Conservation (phyloP, 92 coral and sea anemone genomes). For the Palythoa grandiflora region DNA sequence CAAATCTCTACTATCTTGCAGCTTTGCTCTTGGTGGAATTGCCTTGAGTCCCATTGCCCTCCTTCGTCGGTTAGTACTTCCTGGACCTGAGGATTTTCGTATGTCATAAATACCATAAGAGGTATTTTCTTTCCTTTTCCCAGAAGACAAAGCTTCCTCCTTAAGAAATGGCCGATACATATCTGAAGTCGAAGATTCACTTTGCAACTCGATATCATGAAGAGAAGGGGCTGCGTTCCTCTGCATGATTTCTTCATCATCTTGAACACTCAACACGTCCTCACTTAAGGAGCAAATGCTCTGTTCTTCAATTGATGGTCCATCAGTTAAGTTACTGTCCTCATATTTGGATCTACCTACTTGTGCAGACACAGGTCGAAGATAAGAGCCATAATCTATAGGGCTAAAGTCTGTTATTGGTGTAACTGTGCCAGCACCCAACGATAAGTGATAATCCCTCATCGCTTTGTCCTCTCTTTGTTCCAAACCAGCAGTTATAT, state of each 20-base stretch:
- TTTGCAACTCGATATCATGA: neutral
- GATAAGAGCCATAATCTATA: conserved; percentile 30
- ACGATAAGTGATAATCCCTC: conserved; percentile 61
- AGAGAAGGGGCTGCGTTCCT: neutral
- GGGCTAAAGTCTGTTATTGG: conserved; percentile 54
- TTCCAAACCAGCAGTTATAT: too few relatives aligned
- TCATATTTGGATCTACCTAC: neutral
- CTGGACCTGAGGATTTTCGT: conserved; percentile 94
- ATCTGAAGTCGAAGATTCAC: conserved; percentile 46
- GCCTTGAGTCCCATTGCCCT: conserved; percentile 88
- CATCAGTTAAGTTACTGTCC: neutral
- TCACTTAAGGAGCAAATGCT: conserved; percentile 41
- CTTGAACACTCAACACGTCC: conserved; percentile 5
- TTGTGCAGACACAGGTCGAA: neutral
- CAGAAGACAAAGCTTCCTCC: conserved; percentile 15
- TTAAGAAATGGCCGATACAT: conserved; percentile 39
- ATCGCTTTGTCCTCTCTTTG: conserved; percentile 48
- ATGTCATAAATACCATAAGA: conserved; percentile 91
- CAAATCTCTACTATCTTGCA: conserved; percentile 47
- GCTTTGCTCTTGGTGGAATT: conserved; percentile 58
- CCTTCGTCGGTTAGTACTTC: conserved; percentile 95
- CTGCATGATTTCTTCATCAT: conserved; percentile 10
- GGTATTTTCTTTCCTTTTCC: conserved; percentile 33
- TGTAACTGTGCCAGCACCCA: conserved; percentile 70
- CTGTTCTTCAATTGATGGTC: conserved; percentile 34